Percentiles rank a stretch among this genome's conserved stretches.
These are phyloP conservation scores for Mus musculus DNA, from an alignment of 2,113 vertebrate genomes.

Conservation along the genomic window GRCm39 chr3:42712001-42712500, in stretches of 20 bases:
- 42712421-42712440: slow-evolving; percentile 9
- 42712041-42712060: not conserved
- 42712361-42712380: slow-evolving; percentile 72
- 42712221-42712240: not conserved
- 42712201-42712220: not conserved
- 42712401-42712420: slow-evolving; percentile 53
- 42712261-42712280: not conserved
- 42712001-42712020: not conserved
- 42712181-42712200: not conserved
- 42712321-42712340: slow-evolving; percentile 46
- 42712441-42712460: slow-evolving; percentile 17
- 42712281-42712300: not conserved
- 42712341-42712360: slow-evolving; percentile 66
- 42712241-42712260: not conserved
- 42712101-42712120: not conserved
- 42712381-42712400: slow-evolving; percentile 68
- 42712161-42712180: not conserved
- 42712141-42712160: not conserved
- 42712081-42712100: not conserved
- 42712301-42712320: slow-evolving; percentile 27
- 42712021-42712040: not conserved
- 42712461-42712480: not conserved
- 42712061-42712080: not conserved
- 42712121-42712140: not conserved
- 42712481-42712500: not conserved